A percentile compares a stretch with the other conserved stretches of the same genome.
Conservation (phyloP, 2,888 invertebrate species). For the Odontothrips loti region DNA sequence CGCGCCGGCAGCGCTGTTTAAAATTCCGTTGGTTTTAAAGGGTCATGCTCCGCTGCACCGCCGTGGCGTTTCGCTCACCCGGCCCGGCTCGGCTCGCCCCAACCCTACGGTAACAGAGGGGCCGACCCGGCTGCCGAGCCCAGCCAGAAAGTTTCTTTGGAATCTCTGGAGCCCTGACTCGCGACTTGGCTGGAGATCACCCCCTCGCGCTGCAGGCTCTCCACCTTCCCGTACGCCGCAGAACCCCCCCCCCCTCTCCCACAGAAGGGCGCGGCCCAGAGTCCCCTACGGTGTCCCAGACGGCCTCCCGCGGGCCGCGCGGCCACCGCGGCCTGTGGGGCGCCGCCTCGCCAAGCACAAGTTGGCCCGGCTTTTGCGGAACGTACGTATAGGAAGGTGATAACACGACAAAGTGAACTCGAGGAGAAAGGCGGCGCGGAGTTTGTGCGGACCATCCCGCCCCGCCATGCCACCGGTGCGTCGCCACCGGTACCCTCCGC, state of each 20-base stretch:
- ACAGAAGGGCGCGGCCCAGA: too few species aligned
- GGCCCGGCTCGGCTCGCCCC: not conserved
- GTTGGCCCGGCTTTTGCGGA: too few species aligned
- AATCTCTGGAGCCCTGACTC: not conserved
- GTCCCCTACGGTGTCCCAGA: not conserved
- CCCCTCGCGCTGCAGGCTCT: not conserved
- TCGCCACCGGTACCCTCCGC: not conserved
- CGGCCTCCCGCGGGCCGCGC: too few species aligned
- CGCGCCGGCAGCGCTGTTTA: not conserved
- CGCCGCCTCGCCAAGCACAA: too few species aligned
- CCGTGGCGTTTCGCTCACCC: not conserved
- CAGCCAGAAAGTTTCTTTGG: conserved; percentile 1
- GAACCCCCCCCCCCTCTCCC: too few species aligned
- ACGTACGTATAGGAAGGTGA: too few species aligned
- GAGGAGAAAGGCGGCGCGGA: too few species aligned
- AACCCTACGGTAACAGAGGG: too few species aligned
- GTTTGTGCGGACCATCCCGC: not conserved
- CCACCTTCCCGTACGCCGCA: too few species aligned
- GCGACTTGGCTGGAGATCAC: conserved; percentile 13
- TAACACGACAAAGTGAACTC: too few species aligned
- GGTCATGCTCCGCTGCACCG: not conserved
- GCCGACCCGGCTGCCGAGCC: not conserved
- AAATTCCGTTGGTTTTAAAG: conserved; percentile 7
- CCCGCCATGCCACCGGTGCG: too few species aligned
- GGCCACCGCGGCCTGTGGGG: too few species aligned